These are phyloP conservation scores for Nipponacmea schrenckii DNA, from an alignment of 2,888 invertebrate species.

Conservation along the genomic window DNA sequence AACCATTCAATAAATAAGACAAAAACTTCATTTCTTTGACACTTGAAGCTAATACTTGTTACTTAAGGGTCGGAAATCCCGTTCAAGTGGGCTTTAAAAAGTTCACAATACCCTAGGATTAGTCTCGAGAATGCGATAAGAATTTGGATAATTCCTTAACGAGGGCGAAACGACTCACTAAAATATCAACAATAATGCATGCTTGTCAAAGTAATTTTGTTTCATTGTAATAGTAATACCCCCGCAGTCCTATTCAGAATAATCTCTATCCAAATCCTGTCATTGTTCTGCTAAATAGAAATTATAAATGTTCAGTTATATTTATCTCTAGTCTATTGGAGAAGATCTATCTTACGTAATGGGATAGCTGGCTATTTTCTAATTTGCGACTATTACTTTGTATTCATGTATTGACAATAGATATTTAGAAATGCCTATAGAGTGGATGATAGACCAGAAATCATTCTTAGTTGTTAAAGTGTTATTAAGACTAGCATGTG, in stretches of 20 bases:
- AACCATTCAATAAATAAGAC: no score
- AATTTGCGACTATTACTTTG: no score
- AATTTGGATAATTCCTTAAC: neutral
- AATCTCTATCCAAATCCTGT: neutral
- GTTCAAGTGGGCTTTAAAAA: no score
- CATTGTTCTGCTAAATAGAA: no score
- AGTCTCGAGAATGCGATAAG: neutral
- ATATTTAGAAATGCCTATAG: no score
- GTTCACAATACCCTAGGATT: neutral
- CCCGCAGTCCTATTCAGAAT: neutral
- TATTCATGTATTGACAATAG: no score
- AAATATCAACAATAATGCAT: constrained; percentile 2
- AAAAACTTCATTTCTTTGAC: no score
- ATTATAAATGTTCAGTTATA: neutral
- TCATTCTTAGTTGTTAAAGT: no score
- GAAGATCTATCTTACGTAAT: neutral
- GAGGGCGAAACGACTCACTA: neutral
- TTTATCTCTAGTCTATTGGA: neutral
- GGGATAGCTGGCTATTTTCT: neutral
- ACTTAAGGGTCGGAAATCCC: no score
- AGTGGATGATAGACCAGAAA: no score
- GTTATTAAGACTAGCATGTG: no score
- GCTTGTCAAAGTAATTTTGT: neutral
- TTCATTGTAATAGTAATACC: constrained; percentile 1
- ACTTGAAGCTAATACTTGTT: no score